These are phyloP conservation scores for Trichomalopsis sarcophagae DNA, from an alignment of 1,140 invertebrate species.

Conservation along the genomic window DNA sequence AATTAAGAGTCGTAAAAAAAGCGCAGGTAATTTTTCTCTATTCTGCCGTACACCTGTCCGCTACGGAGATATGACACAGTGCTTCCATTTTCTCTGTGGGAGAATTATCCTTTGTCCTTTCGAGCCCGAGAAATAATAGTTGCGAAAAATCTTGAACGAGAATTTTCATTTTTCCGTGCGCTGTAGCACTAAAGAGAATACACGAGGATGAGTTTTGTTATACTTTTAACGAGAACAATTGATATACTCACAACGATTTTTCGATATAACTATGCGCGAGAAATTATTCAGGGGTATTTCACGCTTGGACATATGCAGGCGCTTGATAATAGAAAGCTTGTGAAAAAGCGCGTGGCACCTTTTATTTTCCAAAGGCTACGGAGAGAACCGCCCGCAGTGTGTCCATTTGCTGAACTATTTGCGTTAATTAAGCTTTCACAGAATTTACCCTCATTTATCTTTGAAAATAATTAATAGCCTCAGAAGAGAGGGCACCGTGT, in stretches of 20 bases:
- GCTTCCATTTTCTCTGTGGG: not conserved
- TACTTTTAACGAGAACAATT: too few relatives aligned
- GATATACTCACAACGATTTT: too few relatives aligned
- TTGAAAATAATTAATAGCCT: slow-evolving; percentile 36
- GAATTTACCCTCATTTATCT: not conserved
- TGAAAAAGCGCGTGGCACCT: too few relatives aligned
- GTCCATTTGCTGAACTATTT: not conserved
- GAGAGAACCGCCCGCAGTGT: not conserved
- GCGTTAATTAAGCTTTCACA: not conserved
- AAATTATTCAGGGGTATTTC: too few relatives aligned
- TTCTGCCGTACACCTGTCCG: not conserved
- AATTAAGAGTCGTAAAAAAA: slow-evolving; percentile 7
- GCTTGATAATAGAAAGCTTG: too few relatives aligned
- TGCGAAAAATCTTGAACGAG: not conserved
- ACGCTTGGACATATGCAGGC: too few relatives aligned
- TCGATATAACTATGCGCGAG: too few relatives aligned
- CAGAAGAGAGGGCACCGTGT: not conserved
- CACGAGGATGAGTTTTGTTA: too few relatives aligned
- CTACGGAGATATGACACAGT: not conserved
- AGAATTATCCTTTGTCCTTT: not conserved
- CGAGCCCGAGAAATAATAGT: not conserved
- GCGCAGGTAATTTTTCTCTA: slow-evolving; percentile 2
- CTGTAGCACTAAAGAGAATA: too few relatives aligned
- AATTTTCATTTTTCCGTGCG: not conserved
- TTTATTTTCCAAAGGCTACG: too few relatives aligned